These are phyloP conservation scores for Tauraco hartlaubi DNA, from an alignment of 2,797 vertebrate genomes.

Conservation along the genomic window DNA sequence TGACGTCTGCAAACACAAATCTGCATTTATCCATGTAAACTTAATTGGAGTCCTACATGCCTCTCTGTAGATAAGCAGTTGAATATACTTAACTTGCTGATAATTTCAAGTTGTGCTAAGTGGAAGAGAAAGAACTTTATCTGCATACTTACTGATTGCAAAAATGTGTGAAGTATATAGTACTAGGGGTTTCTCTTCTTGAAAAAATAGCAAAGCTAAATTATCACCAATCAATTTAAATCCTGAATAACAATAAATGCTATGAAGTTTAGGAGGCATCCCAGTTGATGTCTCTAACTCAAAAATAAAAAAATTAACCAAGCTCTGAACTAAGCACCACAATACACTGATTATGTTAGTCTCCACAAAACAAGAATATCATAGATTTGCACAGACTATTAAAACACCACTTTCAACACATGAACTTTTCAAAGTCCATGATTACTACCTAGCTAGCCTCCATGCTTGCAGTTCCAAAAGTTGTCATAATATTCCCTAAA, in stretches of 20 bases:
- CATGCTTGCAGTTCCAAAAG: not conserved
- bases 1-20: slow-evolving; percentile 74
- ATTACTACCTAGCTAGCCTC: not conserved
- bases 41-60: slow-evolving; percentile 76
- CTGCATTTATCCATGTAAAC: slow-evolving; percentile 76
- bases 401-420: not conserved
- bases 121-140: slow-evolving; percentile 70
- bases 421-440: not conserved
- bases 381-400: not conserved
- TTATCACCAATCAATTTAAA: slow-evolving; percentile 21
- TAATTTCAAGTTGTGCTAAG: slow-evolving; percentile 71
- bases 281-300: not conserved
- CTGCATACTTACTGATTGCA: slow-evolving; percentile 21
- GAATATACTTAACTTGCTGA: slow-evolving; percentile 70
- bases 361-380: not conserved
- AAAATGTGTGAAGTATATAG: not conserved
- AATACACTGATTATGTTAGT: not conserved
- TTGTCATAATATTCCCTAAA: not conserved
- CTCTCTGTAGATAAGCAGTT: slow-evolving; percentile 72
- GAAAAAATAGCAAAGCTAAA: not conserved
- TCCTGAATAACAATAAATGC: slow-evolving; percentile 9
- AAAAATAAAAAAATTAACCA: not conserved
- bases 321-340: not conserved
- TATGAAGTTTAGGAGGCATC: not conserved
- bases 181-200: not conserved